phyloP scores from a whole-genome alignment of 2,888 invertebrate genomes.

The Cephonodes hylas region DNA sequence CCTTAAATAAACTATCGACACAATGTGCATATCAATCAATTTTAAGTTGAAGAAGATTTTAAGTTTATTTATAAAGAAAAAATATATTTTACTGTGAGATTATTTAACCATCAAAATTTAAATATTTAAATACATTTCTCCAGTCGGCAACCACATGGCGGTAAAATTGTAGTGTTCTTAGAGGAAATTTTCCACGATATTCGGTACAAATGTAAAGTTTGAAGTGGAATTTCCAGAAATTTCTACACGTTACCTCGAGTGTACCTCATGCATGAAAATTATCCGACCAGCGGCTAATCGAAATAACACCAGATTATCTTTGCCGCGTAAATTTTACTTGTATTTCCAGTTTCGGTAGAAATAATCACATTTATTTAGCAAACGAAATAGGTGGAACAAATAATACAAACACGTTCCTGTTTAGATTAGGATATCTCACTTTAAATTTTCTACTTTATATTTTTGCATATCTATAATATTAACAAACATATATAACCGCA shows the following conservation, averaged over 20 bases:
- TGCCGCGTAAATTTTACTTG: background rate
- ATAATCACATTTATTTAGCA: background rate
- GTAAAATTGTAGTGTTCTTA: conserved; percentile 5
- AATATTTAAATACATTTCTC: background rate
- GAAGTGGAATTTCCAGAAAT: background rate
- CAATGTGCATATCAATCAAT: too few species aligned
- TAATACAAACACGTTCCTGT: background rate
- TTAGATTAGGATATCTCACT: too few species aligned
- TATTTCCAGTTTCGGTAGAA: background rate
- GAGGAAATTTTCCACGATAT: conserved; percentile 2
- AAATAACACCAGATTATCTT: background rate
- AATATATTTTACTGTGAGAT: too few species aligned
- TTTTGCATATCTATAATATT: too few species aligned
- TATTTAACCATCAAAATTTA: too few species aligned
- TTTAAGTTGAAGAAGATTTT: too few species aligned
- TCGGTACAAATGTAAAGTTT: conserved; percentile 4
- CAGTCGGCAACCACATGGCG: background rate
- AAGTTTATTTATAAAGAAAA: too few species aligned
- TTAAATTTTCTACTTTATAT: too few species aligned
- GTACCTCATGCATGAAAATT: conserved; percentile 2
- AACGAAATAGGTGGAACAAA: background rate
- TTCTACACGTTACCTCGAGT: background rate
- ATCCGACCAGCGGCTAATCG: background rate
- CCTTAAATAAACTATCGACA: too few species aligned
- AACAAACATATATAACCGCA: too few species aligned